phyloP scores from a whole-genome alignment of 1,140 invertebrate species.

The Drosophila micromelanica region DNA sequence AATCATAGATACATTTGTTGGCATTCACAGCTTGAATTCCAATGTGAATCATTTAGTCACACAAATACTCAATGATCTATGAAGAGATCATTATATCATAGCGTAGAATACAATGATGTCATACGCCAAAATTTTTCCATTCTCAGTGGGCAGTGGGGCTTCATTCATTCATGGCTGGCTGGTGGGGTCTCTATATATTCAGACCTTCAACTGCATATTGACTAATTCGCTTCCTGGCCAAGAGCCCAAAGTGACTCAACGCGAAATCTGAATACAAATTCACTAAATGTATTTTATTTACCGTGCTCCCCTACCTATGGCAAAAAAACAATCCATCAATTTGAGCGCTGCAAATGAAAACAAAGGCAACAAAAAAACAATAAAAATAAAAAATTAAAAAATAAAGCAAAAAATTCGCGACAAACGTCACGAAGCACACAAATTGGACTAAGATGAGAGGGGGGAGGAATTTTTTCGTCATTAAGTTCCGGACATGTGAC shows the following conservation, averaged over 20 bases:
- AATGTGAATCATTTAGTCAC: conserved; percentile 14
- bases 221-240: conserved; percentile 50
- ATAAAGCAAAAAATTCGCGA: conserved; percentile 36
- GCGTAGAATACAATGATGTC: conserved; percentile 6
- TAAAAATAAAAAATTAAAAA: too few species aligned
- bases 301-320: conserved; percentile 20
- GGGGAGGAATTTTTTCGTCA: conserved; percentile 19
- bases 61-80: conserved; percentile 31
- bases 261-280: conserved; percentile 52
- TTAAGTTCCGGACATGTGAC: conserved; percentile 61
- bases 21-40: conserved; percentile 15
- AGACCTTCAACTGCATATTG: conserved; percentile 56
- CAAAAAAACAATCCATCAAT: conserved; percentile 59
- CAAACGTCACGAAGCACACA: conserved; percentile 59
- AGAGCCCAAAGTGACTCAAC: conserved; percentile 58
- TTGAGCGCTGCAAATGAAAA: conserved; percentile 26
- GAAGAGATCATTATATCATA: conserved; percentile 24
- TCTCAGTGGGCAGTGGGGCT: background rate
- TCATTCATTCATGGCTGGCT: conserved; percentile 10
- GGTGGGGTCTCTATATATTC: background rate
- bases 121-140: conserved; percentile 1
- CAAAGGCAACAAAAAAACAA: conserved; percentile 3
- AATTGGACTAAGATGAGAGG: conserved; percentile 6
- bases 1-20: background rate
- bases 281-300: conserved; percentile 34